Evolutionary conservation across 2,888 invertebrate species (phyloP).

Genomic region (Apeira syringaria): DNA sequence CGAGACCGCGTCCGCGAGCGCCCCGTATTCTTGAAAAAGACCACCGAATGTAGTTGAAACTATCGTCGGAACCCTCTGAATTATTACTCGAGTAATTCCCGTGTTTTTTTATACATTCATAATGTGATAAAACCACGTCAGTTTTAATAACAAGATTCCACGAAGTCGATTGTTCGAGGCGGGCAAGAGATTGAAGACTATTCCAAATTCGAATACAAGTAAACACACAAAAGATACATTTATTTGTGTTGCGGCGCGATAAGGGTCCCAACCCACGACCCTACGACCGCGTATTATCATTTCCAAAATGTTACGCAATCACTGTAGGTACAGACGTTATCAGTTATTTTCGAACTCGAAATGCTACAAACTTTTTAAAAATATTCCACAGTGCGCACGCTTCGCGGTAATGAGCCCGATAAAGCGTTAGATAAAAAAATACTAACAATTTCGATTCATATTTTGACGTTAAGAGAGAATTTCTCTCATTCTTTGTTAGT

Average conservation of each 20-base stretch:
- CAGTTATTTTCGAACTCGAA: constrained; percentile 41
- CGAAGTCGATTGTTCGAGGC: too few species aligned
- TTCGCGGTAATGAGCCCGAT: constrained; percentile 9
- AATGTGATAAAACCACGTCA: too few species aligned
- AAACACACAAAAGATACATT: background rate
- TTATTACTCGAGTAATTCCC: too few species aligned
- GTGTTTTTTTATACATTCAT: too few species aligned
- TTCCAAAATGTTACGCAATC: constrained; percentile 42
- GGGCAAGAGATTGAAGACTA: too few species aligned
- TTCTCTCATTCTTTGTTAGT: too few species aligned
- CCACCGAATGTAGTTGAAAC: too few species aligned
- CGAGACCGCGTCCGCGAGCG: too few species aligned
- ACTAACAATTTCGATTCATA: constrained; percentile 2
- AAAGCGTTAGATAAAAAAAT: constrained; percentile 3
- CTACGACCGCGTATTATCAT: constrained; percentile 44
- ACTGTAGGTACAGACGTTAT: constrained; percentile 38
- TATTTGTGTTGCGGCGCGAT: constrained; percentile 19
- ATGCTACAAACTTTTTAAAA: constrained; percentile 37
- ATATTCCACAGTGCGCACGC: constrained; percentile 26
- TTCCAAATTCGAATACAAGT: too few species aligned
- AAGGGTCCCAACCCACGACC: constrained; percentile 32
- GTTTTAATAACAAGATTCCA: too few species aligned
- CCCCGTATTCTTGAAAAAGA: too few species aligned
- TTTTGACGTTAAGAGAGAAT: background rate
- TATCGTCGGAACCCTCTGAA: too few species aligned